Evolutionary conservation across 2,888 invertebrate species (phyloP).

Genomic region (Ophraella communa): DNA sequence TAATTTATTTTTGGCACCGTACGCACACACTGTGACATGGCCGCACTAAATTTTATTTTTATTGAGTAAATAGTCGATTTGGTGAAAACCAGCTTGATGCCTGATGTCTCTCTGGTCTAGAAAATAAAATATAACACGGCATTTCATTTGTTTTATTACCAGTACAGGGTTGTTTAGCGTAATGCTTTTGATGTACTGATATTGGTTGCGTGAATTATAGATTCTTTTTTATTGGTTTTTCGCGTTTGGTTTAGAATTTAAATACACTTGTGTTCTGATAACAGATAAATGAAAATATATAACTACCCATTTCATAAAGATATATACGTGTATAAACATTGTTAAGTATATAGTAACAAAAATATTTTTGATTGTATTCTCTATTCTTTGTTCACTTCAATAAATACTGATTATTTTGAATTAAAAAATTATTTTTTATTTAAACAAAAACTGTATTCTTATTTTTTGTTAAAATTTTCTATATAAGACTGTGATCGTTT

Average conservation of each 20-base stretch:
- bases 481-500: too few species aligned
- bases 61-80: slow-evolving; percentile 21
- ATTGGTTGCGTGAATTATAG: background rate
- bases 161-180: slow-evolving; percentile 7
- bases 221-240: background rate
- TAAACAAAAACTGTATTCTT: too few species aligned
- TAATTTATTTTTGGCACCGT: slow-evolving; percentile 21
- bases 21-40: background rate
- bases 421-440: too few species aligned
- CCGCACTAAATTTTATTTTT: slow-evolving; percentile 20
- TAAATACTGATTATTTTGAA: too few species aligned
- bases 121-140: slow-evolving; percentile 8
- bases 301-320: background rate
- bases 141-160: slow-evolving; percentile 9
- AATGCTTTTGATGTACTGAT: background rate
- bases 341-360: too few species aligned
- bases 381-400: too few species aligned
- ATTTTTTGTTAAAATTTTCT: too few species aligned
- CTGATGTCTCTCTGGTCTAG: slow-evolving; percentile 2
- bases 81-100: slow-evolving; percentile 12
- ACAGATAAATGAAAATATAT: background rate
- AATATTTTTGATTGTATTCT: too few species aligned
- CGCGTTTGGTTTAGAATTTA: background rate
- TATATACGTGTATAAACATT: too few species aligned
- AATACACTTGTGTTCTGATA: background rate